A percentile compares a stretch with the other conserved stretches of the same genome.
These are phyloP conservation scores for Frankliniella intonsa DNA, from an alignment of 2,888 invertebrate genomes.

Conservation along the genomic window DNA sequence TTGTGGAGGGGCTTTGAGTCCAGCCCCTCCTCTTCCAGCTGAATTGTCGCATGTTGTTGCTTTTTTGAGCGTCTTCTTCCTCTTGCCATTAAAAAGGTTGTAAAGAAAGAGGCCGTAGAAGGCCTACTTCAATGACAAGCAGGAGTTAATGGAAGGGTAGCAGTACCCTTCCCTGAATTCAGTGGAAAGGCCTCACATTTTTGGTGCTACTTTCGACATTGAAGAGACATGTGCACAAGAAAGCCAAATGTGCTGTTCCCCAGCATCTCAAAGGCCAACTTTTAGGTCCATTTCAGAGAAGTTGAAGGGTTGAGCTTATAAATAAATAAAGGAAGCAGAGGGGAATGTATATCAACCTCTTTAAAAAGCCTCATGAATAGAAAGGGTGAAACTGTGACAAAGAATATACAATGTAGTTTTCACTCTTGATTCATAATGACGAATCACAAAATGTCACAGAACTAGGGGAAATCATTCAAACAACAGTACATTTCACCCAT, in stretches of 20 bases:
- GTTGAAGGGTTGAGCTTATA: background rate
- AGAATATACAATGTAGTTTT: background rate
- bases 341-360: background rate
- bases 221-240: background rate
- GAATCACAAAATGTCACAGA: background rate
- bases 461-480: background rate
- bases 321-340: background rate
- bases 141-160: background rate
- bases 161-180: background rate
- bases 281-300: background rate
- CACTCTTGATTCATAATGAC: background rate
- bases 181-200: background rate
- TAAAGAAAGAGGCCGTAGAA: background rate
- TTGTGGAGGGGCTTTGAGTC: background rate
- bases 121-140: background rate
- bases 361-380: background rate
- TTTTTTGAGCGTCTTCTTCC: conserved; percentile 34
- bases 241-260: background rate
- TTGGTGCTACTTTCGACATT: background rate
- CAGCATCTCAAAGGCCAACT: background rate
- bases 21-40: conserved; percentile 35
- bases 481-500: background rate
- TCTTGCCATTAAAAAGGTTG: conserved; percentile 3
- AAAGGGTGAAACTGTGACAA: background rate
- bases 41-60: conserved; percentile 11